phyloP scores from a whole-genome alignment of 2,113 vertebrate species.

The Egretta garzetta region DNA sequence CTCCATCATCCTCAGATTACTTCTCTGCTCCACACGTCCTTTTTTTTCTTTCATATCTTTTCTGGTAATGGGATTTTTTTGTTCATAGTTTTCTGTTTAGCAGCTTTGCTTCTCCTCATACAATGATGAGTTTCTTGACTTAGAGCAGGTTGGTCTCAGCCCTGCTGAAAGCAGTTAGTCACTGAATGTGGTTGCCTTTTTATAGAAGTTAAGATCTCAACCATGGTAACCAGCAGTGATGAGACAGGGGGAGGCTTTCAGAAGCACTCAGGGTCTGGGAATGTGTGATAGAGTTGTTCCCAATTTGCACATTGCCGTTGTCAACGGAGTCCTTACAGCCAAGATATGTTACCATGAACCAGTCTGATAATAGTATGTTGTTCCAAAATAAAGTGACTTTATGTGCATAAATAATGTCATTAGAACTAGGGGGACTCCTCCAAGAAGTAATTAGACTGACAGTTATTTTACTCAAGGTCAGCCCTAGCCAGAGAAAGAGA shows the following conservation, averaged over 20 bases:
- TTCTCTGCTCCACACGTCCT: neutral
- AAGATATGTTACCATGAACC: neutral
- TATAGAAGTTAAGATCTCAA: neutral
- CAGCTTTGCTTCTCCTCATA: neutral
- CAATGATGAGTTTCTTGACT: neutral
- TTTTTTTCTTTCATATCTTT: neutral
- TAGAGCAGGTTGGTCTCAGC: neutral
- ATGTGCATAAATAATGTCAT: neutral
- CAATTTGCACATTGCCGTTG: neutral
- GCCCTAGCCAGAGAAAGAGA: neutral
- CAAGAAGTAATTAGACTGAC: neutral
- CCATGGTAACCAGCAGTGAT: neutral
- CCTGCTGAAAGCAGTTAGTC: neutral
- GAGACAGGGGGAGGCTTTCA: neutral
- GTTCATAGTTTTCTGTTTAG: neutral
- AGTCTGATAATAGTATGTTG: neutral
- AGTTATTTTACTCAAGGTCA: conserved; percentile 2
- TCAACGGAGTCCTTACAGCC: conserved; percentile 20
- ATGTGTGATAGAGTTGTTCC: neutral
- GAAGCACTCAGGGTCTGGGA: neutral
- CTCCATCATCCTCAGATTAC: neutral
- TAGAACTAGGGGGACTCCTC: neutral
- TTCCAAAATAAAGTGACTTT: conserved; percentile 26
- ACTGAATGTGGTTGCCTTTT: neutral
- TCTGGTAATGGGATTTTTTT: neutral